Conservation (phyloP, 2,888 invertebrate species). For the Lasioglossum pauxillum region DNA sequence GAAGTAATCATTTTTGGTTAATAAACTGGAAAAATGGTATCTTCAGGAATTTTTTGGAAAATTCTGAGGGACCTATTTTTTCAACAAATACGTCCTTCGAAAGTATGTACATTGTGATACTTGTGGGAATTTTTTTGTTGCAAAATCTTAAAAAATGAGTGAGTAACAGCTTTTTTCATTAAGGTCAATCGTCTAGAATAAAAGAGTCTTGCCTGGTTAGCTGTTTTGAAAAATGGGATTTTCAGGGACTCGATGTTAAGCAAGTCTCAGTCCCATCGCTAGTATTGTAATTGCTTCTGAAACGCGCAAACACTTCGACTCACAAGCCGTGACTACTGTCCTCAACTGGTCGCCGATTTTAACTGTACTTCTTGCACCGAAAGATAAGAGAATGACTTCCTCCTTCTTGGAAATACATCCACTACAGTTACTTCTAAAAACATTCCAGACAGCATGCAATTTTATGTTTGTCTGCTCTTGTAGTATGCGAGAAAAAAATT, state of each 20-base stretch:
- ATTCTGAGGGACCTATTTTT: not conserved
- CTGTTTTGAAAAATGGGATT: not conserved
- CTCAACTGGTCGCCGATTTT: constrained; percentile 57
- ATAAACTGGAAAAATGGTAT: not conserved
- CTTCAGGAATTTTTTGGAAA: not conserved
- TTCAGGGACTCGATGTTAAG: not conserved
- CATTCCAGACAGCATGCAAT: not conserved
- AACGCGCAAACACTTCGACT: constrained; percentile 64
- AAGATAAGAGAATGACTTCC: constrained; percentile 51
- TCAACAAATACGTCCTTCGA: too few relatives aligned
- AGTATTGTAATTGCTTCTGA: constrained; percentile 53
- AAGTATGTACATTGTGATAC: too few relatives aligned
- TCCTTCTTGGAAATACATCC: not conserved
- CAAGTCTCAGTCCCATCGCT: not conserved
- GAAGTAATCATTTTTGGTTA: not conserved
- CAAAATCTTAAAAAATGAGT: too few relatives aligned
- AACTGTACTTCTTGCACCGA: constrained; percentile 61
- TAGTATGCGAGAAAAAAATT: not conserved
- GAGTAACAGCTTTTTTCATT: too few relatives aligned
- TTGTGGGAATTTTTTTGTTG: too few relatives aligned
- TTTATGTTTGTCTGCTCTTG: not conserved
- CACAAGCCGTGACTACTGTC: constrained; percentile 51
- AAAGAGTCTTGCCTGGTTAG: too few relatives aligned
- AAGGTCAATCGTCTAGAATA: too few relatives aligned
- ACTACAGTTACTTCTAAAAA: not conserved